Base-by-base conservation (phyloP, 2,888 invertebrate species). In the Calameuta filiformis region DNA sequence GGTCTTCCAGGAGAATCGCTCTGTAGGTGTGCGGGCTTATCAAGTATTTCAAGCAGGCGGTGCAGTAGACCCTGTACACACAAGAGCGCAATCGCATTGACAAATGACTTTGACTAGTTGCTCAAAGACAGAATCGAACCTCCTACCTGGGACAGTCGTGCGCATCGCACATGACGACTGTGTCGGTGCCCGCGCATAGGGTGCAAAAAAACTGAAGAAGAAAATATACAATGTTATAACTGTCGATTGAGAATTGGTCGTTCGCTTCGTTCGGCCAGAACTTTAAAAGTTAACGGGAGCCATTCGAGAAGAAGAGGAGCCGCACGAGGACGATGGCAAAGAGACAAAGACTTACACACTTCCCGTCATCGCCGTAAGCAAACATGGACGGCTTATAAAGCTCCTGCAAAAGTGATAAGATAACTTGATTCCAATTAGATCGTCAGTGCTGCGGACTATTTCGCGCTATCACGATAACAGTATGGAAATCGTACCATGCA, bases 341-440 rank as follows among this genome's bases (percentile, higher is more conserved):
- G 23, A 56, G 23, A 23, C 6, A 23, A 40, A 40, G 23, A 56
- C 88, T 87, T 85, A 91, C 91, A 81, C 89, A 89, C 83, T 90
- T 90, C 15, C 87, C 88, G 81, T 91, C 91, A 30, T 89, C 88
- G n/a, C 90, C 91, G 56, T 87, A 89, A 12, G 89, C 86, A 80
- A 89, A 90, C 77, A 90, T 85, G 68, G 87, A 88, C 1, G 89
- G 87, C 78, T 87, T 83, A 68, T 85, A 81, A 23, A 81, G 83
- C 69, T 86, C 86, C 89, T 89, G 77, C 73, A 82, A 81, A 35
- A 76, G 69, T 75, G 73, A 71, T 71, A 11, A 71, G 31, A 15
- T 31, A 34, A 30, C 3, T n/a, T 34, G 56, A 56, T 23, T 23
- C 9, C 9, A 56, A 35, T 35, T 35, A 2, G 56, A 23, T 56